Percentiles rank a stretch among this genome's conserved stretches.
phyloP scores from a whole-genome alignment of 2,888 invertebrate genomes.

The Digitonthophagus gazella region DNA sequence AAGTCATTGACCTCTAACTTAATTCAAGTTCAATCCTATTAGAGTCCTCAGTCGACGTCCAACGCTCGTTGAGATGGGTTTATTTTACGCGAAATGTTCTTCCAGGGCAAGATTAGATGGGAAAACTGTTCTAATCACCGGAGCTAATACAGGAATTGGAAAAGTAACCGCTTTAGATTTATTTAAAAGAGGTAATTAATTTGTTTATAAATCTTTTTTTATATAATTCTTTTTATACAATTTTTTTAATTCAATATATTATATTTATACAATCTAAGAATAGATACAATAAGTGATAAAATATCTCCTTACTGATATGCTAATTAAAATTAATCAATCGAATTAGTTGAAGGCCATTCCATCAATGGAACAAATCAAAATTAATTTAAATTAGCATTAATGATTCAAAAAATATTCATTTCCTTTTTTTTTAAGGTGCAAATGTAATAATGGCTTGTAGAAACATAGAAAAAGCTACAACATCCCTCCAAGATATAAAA shows the following conservation, averaged over 20 bases:
- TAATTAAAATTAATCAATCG: too few species aligned
- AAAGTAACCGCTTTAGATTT: conserved; percentile 49
- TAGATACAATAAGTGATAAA: too few species aligned
- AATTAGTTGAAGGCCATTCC: too few species aligned
- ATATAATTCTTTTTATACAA: too few species aligned
- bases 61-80: too few species aligned
- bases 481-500: conserved; percentile 55
- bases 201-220: too few species aligned
- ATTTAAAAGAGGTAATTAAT: conserved; percentile 52
- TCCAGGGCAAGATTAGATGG: conserved; percentile 50
- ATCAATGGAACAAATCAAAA: neutral
- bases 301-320: too few species aligned
- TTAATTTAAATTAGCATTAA: neutral
- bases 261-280: too few species aligned
- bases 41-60: too few species aligned
- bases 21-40: too few species aligned
- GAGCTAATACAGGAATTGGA: conserved; percentile 49
- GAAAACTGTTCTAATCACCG: conserved; percentile 48
- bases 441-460: conserved; percentile 57
- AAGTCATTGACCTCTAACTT: too few species aligned
- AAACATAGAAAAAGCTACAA: conserved; percentile 53
- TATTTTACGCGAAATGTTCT: conserved; percentile 41
- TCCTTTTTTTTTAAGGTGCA: conserved; percentile 51
- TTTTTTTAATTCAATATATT: too few species aligned
- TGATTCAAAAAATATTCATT: neutral